Evolutionary conservation across 1,140 invertebrate genomes (phyloP), one percentile per base, ranked within the genome.

Genomic region (Diprion similis): DNA sequence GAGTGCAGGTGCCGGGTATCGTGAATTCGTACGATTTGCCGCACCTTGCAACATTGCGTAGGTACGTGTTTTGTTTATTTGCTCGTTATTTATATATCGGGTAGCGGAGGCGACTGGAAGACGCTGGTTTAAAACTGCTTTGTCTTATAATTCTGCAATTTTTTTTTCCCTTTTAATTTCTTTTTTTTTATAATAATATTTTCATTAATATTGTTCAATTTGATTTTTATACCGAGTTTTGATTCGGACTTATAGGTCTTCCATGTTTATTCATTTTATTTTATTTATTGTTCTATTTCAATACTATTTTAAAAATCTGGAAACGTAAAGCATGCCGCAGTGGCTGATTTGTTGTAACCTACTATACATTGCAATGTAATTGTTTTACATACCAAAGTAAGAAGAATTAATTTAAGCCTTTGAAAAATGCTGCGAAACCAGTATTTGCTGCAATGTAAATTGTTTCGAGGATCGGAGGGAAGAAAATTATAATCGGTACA

Each of bases 71-170:
- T 59, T 59, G 51, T 59, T 59, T 9, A 17, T 59, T 59, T 59
- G 51, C 51, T 59, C 51, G 51, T 59, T 59, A 59, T 59, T 37
- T 9, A 0, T 59, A 17, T 59, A 59, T 9, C 51, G 51, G 51
- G 51, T 59, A 8, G 51, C 51, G 51, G 17, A 7, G 66, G 18
- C 66, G 66, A 45, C 66, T 68, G 66, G 66, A 68, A 68, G 66
- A 68, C 66, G 66, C 66, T 68, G 15, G 11, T 13, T 68, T 68
- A 19, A 13, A 17, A 17, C 19, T 68, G 37, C 18, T 68, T 59
- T 59, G 4, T 59, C 15, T 68, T 11, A 19, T 68, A n/a, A 68
- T 68, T 68, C 66, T 68, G 66, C 19, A 15, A 18, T 19, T 68
- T 64, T 68, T 68, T 68, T 37, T 37, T 37, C 24, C 24, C 6